A percentile compares a stretch with the other conserved stretches of the same genome.
Evolutionary conservation across 2,797 vertebrate species (phyloP).

Genomic region (Echiichthys vipera): DNA sequence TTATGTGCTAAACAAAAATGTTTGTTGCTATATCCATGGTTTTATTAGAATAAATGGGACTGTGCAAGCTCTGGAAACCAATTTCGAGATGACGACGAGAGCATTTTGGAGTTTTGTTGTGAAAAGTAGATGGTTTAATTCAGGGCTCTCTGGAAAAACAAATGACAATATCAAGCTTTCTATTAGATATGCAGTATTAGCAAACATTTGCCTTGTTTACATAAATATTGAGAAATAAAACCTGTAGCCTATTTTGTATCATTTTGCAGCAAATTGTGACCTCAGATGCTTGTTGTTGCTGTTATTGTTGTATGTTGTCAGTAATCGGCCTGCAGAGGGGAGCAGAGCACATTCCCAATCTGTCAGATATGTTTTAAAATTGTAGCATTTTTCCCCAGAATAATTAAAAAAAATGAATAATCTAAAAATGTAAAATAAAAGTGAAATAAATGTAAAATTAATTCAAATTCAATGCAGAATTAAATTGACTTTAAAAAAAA

Average conservation of each 20-base stretch:
- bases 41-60: no score
- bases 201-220: background rate
- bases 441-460: no score
- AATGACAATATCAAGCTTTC: background rate
- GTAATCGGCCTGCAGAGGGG: conserved; percentile 15
- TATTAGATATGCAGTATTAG: background rate
- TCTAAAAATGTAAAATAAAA: no score
- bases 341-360: background rate
- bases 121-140: background rate
- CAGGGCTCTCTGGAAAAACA: background rate
- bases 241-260: background rate
- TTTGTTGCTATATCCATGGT: no score
- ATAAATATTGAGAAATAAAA: background rate
- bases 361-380: background rate
- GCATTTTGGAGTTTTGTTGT: background rate
- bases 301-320: background rate
- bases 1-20: background rate
- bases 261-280: background rate
- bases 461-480: no score
- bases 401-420: no score
- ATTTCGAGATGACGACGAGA: background rate
- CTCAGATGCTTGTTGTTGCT: background rate
- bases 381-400: no score
- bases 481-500: no score
- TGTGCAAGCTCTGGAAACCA: background rate